These are phyloP conservation scores for Donacobius atricapilla DNA, from an alignment of 2,113 vertebrate genomes.

Conservation along the genomic window DNA sequence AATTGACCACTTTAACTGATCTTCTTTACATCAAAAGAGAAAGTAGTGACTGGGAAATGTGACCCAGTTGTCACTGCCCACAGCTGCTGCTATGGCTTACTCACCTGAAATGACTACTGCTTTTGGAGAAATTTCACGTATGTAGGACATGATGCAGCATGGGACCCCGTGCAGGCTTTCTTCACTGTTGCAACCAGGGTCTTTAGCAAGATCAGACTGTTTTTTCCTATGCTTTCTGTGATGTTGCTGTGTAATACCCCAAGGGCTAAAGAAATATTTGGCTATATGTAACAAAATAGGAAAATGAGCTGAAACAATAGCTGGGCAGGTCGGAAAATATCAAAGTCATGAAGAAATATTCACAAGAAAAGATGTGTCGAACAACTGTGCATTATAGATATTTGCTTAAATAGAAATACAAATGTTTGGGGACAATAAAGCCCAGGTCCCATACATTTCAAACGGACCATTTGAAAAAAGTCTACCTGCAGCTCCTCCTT, in stretches of 20 bases:
- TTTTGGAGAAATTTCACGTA: not conserved
- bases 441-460: not conserved
- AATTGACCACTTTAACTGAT: not conserved
- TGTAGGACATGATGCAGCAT: not conserved
- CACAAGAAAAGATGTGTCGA: not conserved
- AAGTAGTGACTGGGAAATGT: not conserved
- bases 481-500: not conserved
- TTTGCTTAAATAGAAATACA: not conserved
- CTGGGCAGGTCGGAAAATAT: not conserved
- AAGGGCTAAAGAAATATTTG: not conserved
- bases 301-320: not conserved
- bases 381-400: not conserved
- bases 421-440: not conserved
- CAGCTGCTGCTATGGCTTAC: not conserved
- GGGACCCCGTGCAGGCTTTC: not conserved
- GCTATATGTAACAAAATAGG: not conserved
- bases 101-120: not conserved
- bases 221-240: not conserved
- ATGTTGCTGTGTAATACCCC: not conserved
- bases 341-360: not conserved
- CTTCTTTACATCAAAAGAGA: not conserved
- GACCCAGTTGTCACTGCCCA: not conserved
- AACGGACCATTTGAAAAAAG: not conserved
- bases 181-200: not conserved
- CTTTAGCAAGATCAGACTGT: not conserved